Evolutionary conservation across 2,888 invertebrate species (phyloP).

Genomic region (Eilema depressum): DNA sequence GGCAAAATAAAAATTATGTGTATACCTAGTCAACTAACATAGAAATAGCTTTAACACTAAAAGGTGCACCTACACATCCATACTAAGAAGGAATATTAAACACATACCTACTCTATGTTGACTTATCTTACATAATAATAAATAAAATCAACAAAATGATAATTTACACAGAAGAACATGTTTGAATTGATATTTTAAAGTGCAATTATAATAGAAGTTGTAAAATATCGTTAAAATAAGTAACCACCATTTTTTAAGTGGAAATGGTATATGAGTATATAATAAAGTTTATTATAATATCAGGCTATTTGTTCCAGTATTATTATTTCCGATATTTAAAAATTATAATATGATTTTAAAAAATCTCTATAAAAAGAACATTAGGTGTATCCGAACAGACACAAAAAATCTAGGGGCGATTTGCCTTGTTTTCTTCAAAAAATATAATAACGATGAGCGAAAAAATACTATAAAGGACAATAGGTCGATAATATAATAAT

Average conservation of each 20-base stretch:
- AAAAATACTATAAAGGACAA: neutral
- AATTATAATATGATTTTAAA: no score
- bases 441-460: neutral
- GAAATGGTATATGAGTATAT: no score
- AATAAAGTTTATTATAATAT: no score
- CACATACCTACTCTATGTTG: neutral
- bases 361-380: no score
- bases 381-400: no score
- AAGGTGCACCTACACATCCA: neutral
- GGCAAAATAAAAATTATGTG: neutral
- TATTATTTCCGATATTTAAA: no score
- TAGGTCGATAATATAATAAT: neutral
- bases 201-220: no score
- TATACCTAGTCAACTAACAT: neutral
- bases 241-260: no score
- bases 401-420: no score
- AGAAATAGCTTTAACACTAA: neutral
- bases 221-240: neutral
- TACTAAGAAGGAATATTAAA: neutral
- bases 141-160: neutral
- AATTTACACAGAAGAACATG: neutral
- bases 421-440: no score
- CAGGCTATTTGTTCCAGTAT: no score
- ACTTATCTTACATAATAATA: neutral
- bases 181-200: neutral